Conservation (phyloP, 2,113 vertebrate species). For the Lepus americanus region DNA sequence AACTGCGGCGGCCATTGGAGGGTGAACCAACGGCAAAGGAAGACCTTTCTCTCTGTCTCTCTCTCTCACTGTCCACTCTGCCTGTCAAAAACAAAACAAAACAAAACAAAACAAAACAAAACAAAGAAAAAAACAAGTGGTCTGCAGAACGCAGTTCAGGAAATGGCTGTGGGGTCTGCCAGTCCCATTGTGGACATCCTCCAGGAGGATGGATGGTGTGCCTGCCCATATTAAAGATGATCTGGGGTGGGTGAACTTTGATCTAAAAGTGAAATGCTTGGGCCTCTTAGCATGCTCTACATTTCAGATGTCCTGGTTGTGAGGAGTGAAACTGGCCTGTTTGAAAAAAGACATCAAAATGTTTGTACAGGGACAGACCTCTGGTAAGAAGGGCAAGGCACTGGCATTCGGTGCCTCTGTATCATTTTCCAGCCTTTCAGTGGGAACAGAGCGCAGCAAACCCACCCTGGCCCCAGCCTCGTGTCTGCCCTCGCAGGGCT, state of each 20-base stretch:
- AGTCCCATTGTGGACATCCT: background rate
- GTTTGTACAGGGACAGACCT: background rate
- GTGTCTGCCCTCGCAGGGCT: rapidly evolving
- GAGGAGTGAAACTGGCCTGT: slow-evolving; percentile 40
- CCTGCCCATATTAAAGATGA: background rate
- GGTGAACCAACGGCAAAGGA: too few species aligned
- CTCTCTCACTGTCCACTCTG: too few species aligned
- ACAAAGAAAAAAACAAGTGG: background rate
- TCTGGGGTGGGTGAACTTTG: background rate
- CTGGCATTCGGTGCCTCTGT: background rate
- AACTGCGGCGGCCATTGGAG: too few species aligned
- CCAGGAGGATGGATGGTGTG: background rate
- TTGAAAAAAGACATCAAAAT: slow-evolving; percentile 27
- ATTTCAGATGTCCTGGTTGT: slow-evolving; percentile 41
- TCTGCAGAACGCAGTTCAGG: background rate
- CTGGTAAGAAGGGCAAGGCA: background rate
- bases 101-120: too few species aligned
- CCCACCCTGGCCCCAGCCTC: background rate
- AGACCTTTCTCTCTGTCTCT: too few species aligned
- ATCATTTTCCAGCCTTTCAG: background rate
- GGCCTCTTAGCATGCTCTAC: background rate
- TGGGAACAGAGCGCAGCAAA: background rate
- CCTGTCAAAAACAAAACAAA: too few species aligned
- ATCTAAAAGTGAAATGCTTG: slow-evolving; percentile 25
- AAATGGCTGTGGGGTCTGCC: background rate